Evolutionary conservation across 1,140 invertebrate species (phyloP), one percentile per base, ranked within the genome.

Genomic region (Mercenaria mercenaria): DNA sequence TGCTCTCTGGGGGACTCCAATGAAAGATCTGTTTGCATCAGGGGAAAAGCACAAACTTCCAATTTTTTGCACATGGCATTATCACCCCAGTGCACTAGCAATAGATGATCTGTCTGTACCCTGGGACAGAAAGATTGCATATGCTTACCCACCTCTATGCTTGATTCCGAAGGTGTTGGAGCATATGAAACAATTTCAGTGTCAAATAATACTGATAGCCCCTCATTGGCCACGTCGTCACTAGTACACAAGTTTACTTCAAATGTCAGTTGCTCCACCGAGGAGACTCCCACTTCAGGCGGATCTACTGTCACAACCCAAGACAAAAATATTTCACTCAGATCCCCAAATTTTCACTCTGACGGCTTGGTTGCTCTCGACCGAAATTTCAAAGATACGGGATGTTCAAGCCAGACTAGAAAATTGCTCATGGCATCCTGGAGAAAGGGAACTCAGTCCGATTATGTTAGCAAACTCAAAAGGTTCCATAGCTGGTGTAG

Each of bases 161-260:
- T 34, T 91, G 18, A 67, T 90, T 43, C 67, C 79, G 41, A 86
- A 0, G n/a, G n/a, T n/a, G n/a, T n/a, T n/a, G n/a, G n/a, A 69
- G 52, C 76, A 90, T 3, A 79, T 91, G 32, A 61, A 76, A 56
- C 61, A 74, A 32, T 74, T 77, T 26, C 47, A 87, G 50, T 90
- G 91, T 34, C 8, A 82, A 15, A 64, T 91, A 15, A 91, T 91
- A 34, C 83, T 91, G 61, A 86, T 91, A 69, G 89, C 88, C 15
- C 91, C 88, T 26, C 37, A 29, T 29, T 91, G 76, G 83, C 74
- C 34, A 34, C 61, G 87, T 56, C 43, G 82, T 18, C 69, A n/a
- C 50, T 82, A 77, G 59, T 83, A 67, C 43, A 39, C 80, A 76
- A n/a, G 37, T 20, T 23, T 76, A 34, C 59, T 90, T 18, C 10